Evolutionary conservation across 2,888 invertebrate genomes (phyloP), one percentile per base, ranked within the genome.

Genomic region (Napeogenes inachia): DNA sequence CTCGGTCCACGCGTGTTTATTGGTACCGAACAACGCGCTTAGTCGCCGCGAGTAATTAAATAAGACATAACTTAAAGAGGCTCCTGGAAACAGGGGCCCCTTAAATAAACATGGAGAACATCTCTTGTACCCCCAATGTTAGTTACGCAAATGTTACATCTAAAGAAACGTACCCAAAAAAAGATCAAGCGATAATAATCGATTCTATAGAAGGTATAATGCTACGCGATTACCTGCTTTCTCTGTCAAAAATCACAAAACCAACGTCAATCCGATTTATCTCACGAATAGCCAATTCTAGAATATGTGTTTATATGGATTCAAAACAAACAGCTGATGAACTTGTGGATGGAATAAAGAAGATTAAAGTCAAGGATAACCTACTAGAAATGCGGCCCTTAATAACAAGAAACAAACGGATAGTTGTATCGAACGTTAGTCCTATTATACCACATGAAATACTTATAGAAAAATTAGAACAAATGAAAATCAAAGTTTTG

Each of bases 121-220:
- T 21, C 21, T 21, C 21, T 21, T 21, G 21, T 21, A 21, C 21
- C 21, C 21, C 21, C 21, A 21, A 21, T 21, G 21, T 21, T 21
- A 46, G 46, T 46, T 46, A 46, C n/a, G 46, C 46, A 10, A 46
- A 46, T 46, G 42, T 62, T 10, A 60, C 60, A 0, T 57, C 42
- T 10, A 12, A 45, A 30, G 59, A 54, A 32, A 42, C 46, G 30
- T 64, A 61, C 58, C 68, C 70, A 8, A 70, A 62, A 47, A 70
- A 70, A 61, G 68, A 68, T 50, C 70, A 70, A 67, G 67, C 70
- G 13, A 62, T 70, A 13, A 57, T 70, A 54, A 4, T 70, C 8
- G 65, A 68, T 13, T 57, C 67, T 3, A 62, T 68, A 5, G 68
- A 66, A n/a, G 67, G 64, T 57, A 55, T 65, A 13, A 56, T 59